Evolutionary conservation across 1,140 invertebrate genomes (phyloP), one percentile per base, ranked within the genome.

Genomic region (Lerema accius): DNA sequence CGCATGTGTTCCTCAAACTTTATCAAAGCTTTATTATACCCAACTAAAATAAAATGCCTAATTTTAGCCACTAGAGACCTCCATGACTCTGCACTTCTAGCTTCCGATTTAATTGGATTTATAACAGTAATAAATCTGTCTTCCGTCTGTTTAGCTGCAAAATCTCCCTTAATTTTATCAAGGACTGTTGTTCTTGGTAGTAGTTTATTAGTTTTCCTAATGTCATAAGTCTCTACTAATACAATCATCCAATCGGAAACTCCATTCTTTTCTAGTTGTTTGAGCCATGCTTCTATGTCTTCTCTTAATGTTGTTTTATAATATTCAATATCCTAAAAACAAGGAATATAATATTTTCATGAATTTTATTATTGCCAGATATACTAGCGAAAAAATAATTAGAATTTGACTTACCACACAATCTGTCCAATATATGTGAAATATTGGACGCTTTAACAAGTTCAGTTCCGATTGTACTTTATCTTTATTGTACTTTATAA

Each of bases 361-460:
- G n/a, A n/a, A n/a, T n/a, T n/a, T n/a, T n/a, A n/a, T n/a, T n/a
- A n/a, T n/a, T n/a, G n/a, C n/a, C n/a, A n/a, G n/a, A n/a, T n/a
- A n/a, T n/a, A n/a, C n/a, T n/a, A n/a, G n/a, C n/a, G n/a, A n/a
- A n/a, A n/a, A n/a, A n/a, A n/a, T n/a, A n/a, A n/a, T n/a, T n/a
- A n/a, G n/a, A n/a, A n/a, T 26, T 9, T 73, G 5, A 91, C 93
- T 93, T 93, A 97, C 96, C 70, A 94, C 93, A 92, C 97, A 98
- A 89, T 98, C 97, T 39, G 96, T 98, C 95, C 97, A 98, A 91
- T 96, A 99, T 51, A 97, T 97, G 88, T 99, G 97, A 79, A 99
- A 95, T 80, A 98, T 95, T 15, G 97, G 96, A 67, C 96, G 94
- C 65, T 96, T 95, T 43, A 97, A 92, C 16, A 98, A 92, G 76